Evolutionary conservation across 2,888 invertebrate genomes (phyloP).

Genomic region (Phrixothrix hirtus): DNA sequence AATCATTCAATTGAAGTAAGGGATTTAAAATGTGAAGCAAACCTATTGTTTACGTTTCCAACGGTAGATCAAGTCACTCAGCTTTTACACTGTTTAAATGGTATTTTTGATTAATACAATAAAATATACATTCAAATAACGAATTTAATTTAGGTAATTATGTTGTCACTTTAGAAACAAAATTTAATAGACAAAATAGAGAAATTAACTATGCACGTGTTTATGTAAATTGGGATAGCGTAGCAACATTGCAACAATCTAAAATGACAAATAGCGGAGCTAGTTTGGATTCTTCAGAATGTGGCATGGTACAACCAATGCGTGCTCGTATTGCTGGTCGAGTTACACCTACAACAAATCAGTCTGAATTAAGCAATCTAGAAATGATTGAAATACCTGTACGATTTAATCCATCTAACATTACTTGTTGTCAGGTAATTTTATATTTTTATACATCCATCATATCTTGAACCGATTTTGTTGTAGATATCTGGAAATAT

Average conservation of each 20-base stretch:
- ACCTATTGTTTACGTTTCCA: conserved; percentile 66
- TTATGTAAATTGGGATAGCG: conserved; percentile 74
- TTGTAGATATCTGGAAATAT: conserved; percentile 53
- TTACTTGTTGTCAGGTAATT: conserved; percentile 64
- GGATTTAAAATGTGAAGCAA: conserved; percentile 56
- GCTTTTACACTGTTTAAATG: conserved; percentile 68
- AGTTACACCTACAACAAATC: conserved; percentile 71
- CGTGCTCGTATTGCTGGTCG: conserved; percentile 73
- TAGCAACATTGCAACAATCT: conserved; percentile 56
- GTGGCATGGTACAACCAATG: conserved; percentile 61
- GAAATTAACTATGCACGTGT: conserved; percentile 65
- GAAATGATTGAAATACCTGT: conserved; percentile 78
- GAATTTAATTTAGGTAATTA: conserved; percentile 61
- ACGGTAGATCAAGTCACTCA: conserved; percentile 73
- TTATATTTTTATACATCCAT: background rate
- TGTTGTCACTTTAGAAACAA: conserved; percentile 67
- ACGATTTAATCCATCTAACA: conserved; percentile 61
- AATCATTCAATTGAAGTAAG: conserved; percentile 66
- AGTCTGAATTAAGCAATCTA: conserved; percentile 63
- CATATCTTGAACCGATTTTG: no score
- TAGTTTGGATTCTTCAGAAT: conserved; percentile 52
- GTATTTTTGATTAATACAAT: no score
- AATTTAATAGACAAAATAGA: conserved; percentile 57
- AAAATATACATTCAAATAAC: no score
- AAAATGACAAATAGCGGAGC: conserved; percentile 55